phyloP scores from a whole-genome alignment of 1,140 invertebrate species.

The Hycleus cichorii region DNA sequence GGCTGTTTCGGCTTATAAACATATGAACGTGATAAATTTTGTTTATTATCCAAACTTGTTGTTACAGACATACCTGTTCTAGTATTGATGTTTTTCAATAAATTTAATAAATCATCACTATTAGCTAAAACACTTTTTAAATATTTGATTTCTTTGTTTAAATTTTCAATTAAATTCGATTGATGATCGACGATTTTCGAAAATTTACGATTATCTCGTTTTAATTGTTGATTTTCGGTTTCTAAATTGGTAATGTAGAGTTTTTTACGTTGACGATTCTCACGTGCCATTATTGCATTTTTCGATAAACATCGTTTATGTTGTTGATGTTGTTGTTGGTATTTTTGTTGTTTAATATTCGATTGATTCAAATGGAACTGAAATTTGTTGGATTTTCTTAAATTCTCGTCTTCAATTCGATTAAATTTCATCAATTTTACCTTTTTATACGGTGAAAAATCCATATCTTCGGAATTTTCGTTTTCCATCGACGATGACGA shows the following conservation, averaged over 20 bases:
- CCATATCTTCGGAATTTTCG: constrained; percentile 11
- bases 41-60: constrained; percentile 24
- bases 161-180: constrained; percentile 39
- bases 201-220: constrained; percentile 45
- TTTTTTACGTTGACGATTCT: constrained; percentile 52
- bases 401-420: neutral
- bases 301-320: constrained; percentile 19
- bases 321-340: constrained; percentile 25
- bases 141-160: constrained; percentile 47
- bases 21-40: constrained; percentile 15
- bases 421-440: constrained; percentile 7
- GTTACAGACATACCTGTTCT: constrained; percentile 33
- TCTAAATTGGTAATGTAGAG: constrained; percentile 49
- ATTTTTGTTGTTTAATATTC: constrained; percentile 10
- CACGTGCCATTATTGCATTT: constrained; percentile 52
- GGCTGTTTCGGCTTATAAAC: constrained; percentile 12
- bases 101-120: constrained; percentile 41
- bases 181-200: constrained; percentile 43
- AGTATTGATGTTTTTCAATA: constrained; percentile 42
- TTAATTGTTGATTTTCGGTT: constrained; percentile 41
- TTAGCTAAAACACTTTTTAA: constrained; percentile 48
- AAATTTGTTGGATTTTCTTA: neutral
- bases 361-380: neutral
- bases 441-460: constrained; percentile 6
- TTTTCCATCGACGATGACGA: constrained; percentile 9